Percentiles rank a stretch among this genome's conserved stretches.
Conservation (phyloP, 1,140 invertebrate genomes). For the Linepithema humile region DNA sequence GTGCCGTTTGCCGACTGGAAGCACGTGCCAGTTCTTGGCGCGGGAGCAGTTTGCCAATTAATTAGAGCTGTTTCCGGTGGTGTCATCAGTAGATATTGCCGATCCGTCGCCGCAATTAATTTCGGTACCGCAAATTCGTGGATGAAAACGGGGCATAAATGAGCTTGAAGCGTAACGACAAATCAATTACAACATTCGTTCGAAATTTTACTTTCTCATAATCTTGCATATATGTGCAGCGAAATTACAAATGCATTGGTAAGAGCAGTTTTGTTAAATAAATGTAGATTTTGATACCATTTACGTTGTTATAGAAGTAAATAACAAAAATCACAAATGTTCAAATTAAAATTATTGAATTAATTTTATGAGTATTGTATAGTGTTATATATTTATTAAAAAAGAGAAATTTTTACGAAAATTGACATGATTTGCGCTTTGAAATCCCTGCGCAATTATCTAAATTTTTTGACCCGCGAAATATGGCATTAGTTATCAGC, state of each 20-base stretch:
- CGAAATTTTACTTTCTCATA: not conserved
- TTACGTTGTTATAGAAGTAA: not conserved
- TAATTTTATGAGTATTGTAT: too few species aligned
- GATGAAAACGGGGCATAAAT: not conserved
- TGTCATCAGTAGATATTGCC: conserved; percentile 47
- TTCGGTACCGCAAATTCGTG: conserved; percentile 26
- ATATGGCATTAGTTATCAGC: conserved; percentile 35
- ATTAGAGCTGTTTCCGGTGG: conserved; percentile 50
- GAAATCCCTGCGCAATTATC: conserved; percentile 27
- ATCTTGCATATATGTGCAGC: not conserved
- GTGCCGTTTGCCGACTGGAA: conserved; percentile 52
- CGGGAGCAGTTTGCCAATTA: conserved; percentile 49
- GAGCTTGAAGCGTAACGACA: not conserved
- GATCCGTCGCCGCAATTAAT: conserved; percentile 50
- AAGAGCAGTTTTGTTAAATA: not conserved
- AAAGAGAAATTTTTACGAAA: not conserved
- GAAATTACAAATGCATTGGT: not conserved
- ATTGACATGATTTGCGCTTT: not conserved
- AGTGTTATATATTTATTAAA: too few species aligned
- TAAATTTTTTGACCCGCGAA: conserved; percentile 14
- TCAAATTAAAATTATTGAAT: too few species aligned
- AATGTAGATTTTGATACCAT: not conserved
- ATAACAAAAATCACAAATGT: not conserved
- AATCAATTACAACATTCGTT: not conserved
- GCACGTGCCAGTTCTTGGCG: conserved; percentile 52